A percentile compares a stretch with the other conserved stretches of the same genome.
Evolutionary conservation across 92 coral and sea anemone species (phyloP).

Genomic region (Bergia sp.): DNA sequence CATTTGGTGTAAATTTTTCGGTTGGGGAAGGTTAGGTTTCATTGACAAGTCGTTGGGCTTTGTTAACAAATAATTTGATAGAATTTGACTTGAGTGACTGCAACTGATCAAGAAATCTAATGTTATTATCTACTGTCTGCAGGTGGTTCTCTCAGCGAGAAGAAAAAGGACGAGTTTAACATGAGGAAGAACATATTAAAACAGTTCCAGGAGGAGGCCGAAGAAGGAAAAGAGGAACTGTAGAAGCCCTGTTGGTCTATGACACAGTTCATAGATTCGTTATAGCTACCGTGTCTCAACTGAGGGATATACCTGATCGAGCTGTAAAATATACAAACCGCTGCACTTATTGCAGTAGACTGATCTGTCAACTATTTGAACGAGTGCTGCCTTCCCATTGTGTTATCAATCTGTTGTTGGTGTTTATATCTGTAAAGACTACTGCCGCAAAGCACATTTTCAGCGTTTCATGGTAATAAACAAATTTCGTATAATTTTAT

Average conservation of each 20-base stretch:
- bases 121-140: background rate
- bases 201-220: background rate
- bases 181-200: constrained; percentile 34
- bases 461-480: background rate
- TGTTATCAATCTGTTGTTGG: background rate
- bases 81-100: no score
- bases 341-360: no score
- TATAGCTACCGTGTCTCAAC: no score
- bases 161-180: constrained; percentile 28
- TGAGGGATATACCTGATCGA: no score
- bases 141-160: constrained; percentile 27
- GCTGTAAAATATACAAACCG: no score
- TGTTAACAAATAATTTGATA: no score
- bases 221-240: constrained; percentile 11
- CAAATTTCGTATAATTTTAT: background rate
- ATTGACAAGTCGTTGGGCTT: no score
- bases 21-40: no score
- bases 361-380: no score
- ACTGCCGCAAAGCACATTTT: background rate
- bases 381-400: background rate
- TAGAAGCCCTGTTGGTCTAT: background rate
- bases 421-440: background rate
- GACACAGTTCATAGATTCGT: background rate
- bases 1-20: no score
- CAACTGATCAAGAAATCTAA: background rate